These are phyloP conservation scores for Sericinus montela DNA, from an alignment of 2,888 invertebrate genomes.

Conservation along the genomic window DNA sequence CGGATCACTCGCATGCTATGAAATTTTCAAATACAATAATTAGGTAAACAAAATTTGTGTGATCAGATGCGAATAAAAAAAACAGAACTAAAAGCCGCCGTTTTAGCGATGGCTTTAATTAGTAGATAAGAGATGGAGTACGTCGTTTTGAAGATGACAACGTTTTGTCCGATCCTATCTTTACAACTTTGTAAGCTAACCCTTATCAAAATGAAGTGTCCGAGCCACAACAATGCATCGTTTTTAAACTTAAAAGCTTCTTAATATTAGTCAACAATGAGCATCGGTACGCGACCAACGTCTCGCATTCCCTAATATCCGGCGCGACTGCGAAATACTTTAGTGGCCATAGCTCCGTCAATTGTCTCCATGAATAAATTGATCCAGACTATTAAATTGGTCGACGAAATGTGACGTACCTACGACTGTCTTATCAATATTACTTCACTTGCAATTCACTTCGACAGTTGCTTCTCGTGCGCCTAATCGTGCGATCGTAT, in stretches of 20 bases:
- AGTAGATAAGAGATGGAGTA: slow-evolving; percentile 8
- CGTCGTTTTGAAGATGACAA: slow-evolving; percentile 2
- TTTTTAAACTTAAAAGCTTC: slow-evolving; percentile 13
- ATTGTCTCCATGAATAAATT: slow-evolving; percentile 71
- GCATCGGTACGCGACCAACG: slow-evolving; percentile 11
- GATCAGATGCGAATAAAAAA: background rate
- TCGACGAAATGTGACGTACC: slow-evolving; percentile 56
- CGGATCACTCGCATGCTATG: too few species aligned
- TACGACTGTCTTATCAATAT: slow-evolving; percentile 60
- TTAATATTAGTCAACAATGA: slow-evolving; percentile 8
- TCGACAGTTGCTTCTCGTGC: slow-evolving; percentile 55
- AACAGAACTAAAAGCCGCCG: slow-evolving; percentile 13
- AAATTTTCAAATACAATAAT: too few species aligned
- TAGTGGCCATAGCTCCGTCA: slow-evolving; percentile 32
- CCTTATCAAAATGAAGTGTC: slow-evolving; percentile 27
- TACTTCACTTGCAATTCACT: slow-evolving; percentile 50
- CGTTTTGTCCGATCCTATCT: slow-evolving; percentile 24
- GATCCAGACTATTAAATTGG: slow-evolving; percentile 72
- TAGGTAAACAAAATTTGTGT: too few species aligned
- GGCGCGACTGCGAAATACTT: slow-evolving; percentile 10
- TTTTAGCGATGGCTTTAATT: slow-evolving; percentile 24
- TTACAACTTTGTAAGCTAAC: slow-evolving; percentile 23
- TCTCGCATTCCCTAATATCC: slow-evolving; percentile 13
- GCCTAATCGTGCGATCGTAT: slow-evolving; percentile 48
- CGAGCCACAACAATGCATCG: slow-evolving; percentile 23